phyloP scores from a whole-genome alignment of 2,797 vertebrate species.

The Knipowitschia caucasica region DNA sequence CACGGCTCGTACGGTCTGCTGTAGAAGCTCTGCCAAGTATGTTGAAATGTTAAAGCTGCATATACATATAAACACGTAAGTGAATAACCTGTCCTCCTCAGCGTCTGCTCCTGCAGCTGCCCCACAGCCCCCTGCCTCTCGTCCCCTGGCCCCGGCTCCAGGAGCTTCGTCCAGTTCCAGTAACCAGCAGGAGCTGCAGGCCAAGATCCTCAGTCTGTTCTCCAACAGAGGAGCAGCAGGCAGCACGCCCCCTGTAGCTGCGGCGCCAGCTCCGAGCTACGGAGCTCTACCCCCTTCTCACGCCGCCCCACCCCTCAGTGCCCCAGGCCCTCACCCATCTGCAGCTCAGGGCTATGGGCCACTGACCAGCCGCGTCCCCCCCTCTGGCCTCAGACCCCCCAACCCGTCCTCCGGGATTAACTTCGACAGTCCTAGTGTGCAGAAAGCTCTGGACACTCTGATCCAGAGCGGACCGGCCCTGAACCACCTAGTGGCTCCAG shows the following conservation, averaged over 20 bases:
- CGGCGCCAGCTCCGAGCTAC: slow-evolving; percentile 55
- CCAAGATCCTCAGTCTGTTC: slow-evolving; percentile 97
- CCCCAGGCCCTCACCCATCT: slow-evolving; percentile 35
- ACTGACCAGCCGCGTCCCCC: slow-evolving; percentile 70
- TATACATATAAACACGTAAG: not conserved
- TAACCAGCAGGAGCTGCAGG: slow-evolving; percentile 92
- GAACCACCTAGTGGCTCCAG: slow-evolving; percentile 85
- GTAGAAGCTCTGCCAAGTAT: slow-evolving; percentile 81
- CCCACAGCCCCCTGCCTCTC: slow-evolving; percentile 36
- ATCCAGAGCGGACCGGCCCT: slow-evolving; percentile 95
- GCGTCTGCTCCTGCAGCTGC: slow-evolving; percentile 42
- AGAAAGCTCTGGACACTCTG: slow-evolving; percentile 96
- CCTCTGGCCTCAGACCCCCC: slow-evolving; percentile 71
- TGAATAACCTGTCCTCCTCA: not conserved
- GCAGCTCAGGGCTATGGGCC: slow-evolving; percentile 67
- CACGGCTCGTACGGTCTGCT: slow-evolving; percentile 77
- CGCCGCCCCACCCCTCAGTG: slow-evolving; percentile 61
- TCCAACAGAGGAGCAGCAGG: slow-evolving; percentile 67
- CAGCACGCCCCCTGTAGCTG: slow-evolving; percentile 14
- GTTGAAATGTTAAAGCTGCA: not conserved
- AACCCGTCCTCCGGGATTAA: slow-evolving; percentile 83
- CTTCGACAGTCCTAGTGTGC: slow-evolving; percentile 96
- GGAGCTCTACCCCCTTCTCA: slow-evolving; percentile 35
- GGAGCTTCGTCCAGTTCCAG: slow-evolving; percentile 61
- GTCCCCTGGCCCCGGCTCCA: slow-evolving; percentile 50